Evolutionary conservation across 2,888 invertebrate species (phyloP), one percentile per base, ranked within the genome.

Genomic region (Galerucella pusilla): DNA sequence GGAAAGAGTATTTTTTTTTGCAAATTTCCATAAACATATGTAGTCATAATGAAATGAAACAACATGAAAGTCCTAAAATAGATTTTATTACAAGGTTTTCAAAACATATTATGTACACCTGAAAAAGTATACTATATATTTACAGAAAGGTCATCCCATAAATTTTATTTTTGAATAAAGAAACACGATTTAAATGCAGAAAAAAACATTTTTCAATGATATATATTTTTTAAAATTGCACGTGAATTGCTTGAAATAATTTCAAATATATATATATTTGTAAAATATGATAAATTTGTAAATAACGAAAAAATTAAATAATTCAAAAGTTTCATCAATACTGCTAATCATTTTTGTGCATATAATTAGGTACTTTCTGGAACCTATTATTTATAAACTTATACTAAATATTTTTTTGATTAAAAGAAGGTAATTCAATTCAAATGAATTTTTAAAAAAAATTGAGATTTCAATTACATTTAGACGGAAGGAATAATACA

Each of bases 121-220:
- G 57, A 20, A 57, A 57, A 57, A 57, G 57, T 57, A 57, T 57
- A 57, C 57, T 57, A 57, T 57, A 57, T 57, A 57, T 57, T 57
- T 57, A 57, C 57, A 57, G 16, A 57, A 16, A 57, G 57, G 16
- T 7, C 35, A 35, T 35, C 35, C 0, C 7, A 35, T 2, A 35
- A 35, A 35, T 35, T 35, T 0, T 1, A 35, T 35, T 35, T 35
- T 35, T 7, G 10, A 20, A 57, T 57, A 20, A 10, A 57, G 10
- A 10, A 16, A 9, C 16, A 9, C 10, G 3, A 57, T 57, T 57
- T 57, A 57, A 20, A 57, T 57, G 57, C 57, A 9, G 11, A 20
- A 16, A 57, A 20, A 57, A 57, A 0, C 20, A 5, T 4, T 10
- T n/a, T 57, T 57, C 20, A 54, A 54, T n/a, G 7, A 54, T 52